phyloP scores from a whole-genome alignment of 2,797 vertebrate species.

The Hipposideros larvatus region DNA sequence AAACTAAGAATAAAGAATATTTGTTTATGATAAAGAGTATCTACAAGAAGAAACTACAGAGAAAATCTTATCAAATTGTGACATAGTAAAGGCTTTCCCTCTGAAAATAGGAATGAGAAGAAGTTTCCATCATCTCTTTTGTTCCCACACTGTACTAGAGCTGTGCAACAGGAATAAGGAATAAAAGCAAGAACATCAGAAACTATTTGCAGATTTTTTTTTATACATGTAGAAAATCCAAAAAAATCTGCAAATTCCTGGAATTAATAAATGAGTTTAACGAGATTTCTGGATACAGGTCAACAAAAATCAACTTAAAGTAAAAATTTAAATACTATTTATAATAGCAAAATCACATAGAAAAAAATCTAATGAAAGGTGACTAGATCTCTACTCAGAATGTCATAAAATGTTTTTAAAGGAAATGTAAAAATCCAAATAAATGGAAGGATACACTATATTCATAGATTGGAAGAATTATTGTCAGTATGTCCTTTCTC shows the following conservation, averaged over 20 bases:
- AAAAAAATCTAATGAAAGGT: slow-evolving; percentile 12
- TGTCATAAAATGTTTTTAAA: neutral
- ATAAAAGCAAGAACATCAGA: neutral
- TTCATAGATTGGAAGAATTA: neutral
- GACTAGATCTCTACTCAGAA: neutral
- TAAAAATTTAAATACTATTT: neutral
- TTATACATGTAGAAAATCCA: neutral
- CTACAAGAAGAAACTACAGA: neutral
- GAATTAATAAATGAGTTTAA: neutral
- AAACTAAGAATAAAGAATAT: neutral
- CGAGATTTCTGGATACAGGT: neutral
- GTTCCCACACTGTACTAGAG: neutral
- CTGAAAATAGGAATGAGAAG: neutral
- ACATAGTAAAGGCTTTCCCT: neutral
- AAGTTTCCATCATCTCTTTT: neutral
- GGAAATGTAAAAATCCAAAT: neutral
- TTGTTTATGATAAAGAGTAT: neutral
- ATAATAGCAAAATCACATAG: slow-evolving; percentile 4
- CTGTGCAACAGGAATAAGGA: neutral
- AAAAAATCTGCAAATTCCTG: slow-evolving; percentile 1
- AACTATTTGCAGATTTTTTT: neutral
- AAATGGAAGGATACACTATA: neutral
- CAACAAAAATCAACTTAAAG: slow-evolving; percentile 35
- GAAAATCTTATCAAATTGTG: neutral
- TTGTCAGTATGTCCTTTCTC: neutral